A percentile compares a stretch with the other conserved stretches of the same genome.
These are phyloP conservation scores for Agriopis marginaria DNA, from an alignment of 2,888 invertebrate species.

Conservation along the genomic window DNA sequence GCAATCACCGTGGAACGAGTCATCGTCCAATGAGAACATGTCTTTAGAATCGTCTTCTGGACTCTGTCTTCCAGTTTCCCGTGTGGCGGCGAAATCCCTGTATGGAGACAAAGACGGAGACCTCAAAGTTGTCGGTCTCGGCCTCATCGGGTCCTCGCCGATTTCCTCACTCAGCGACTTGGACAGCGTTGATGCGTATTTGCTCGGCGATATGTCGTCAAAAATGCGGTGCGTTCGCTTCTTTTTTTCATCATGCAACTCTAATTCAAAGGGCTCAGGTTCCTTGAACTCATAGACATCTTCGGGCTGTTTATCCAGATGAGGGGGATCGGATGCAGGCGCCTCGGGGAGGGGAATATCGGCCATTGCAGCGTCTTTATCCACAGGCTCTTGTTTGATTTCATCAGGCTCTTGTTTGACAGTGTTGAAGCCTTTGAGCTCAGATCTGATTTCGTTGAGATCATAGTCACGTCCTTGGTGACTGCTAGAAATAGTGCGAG, in stretches of 20 bases:
- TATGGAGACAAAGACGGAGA: conserved; percentile 80
- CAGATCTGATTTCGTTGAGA: conserved; percentile 93
- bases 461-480: conserved; percentile 90
- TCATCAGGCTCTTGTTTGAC: conserved; percentile 83
- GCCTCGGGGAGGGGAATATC: conserved; percentile 48
- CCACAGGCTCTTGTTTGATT: conserved; percentile 65
- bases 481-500: conserved; percentile 59
- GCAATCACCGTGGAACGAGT: conserved; percentile 86
- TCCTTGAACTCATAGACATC: conserved; percentile 96
- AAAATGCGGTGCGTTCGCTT: conserved; percentile 82
- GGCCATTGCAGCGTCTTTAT: conserved; percentile 56
- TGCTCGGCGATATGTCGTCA: conserved; percentile 82
- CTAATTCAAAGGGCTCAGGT: conserved; percentile 95
- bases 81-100: conserved; percentile 75
- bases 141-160: conserved; percentile 72
- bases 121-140: conserved; percentile 66
- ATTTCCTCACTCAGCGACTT: conserved; percentile 87
- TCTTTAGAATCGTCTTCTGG: conserved; percentile 88
- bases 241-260: conserved; percentile 88
- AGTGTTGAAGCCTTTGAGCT: conserved; percentile 91
- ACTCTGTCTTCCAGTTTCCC: conserved; percentile 87
- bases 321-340: conserved; percentile 58
- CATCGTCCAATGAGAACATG: conserved; percentile 87
- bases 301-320: conserved; percentile 76
- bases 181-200: conserved; percentile 77